Conservation (phyloP, 2,888 invertebrate species). For the Selenia dentaria region DNA sequence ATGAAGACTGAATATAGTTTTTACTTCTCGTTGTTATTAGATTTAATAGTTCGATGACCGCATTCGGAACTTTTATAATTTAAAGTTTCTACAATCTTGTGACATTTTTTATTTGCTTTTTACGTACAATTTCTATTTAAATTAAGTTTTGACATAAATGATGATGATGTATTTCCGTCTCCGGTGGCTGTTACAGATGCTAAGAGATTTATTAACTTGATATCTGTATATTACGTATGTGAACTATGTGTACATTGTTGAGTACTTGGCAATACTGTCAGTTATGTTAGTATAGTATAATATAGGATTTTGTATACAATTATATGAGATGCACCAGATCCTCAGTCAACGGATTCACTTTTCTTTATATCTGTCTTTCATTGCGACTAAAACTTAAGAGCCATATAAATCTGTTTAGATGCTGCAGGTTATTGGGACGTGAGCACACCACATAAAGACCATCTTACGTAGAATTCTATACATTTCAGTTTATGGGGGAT, state of each 20-base stretch:
- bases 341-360: no score
- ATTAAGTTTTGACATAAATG: constrained; percentile 30
- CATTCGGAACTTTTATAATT: constrained; percentile 35
- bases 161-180: constrained; percentile 5
- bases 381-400: no score
- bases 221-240: constrained; percentile 1
- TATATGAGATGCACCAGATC: background rate
- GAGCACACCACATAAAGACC: no score
- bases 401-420: no score
- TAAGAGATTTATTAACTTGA: no score
- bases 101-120: constrained; percentile 44
- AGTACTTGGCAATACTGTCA: constrained; percentile 16
- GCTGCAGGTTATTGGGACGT: no score
- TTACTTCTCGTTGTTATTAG: constrained; percentile 54
- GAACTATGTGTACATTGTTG: constrained; percentile 5
- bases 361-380: no score
- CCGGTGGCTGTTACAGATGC: constrained; percentile 4
- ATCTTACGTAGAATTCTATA: no score
- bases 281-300: constrained; percentile 6
- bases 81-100: constrained; percentile 25
- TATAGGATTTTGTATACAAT: constrained; percentile 3
- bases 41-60: constrained; percentile 43
- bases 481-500: no score
- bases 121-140: constrained; percentile 35
- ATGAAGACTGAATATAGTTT: constrained; percentile 79